Base-by-base conservation (phyloP, 2,888 invertebrate genomes). In the Hypolimnas misippus region DNA sequence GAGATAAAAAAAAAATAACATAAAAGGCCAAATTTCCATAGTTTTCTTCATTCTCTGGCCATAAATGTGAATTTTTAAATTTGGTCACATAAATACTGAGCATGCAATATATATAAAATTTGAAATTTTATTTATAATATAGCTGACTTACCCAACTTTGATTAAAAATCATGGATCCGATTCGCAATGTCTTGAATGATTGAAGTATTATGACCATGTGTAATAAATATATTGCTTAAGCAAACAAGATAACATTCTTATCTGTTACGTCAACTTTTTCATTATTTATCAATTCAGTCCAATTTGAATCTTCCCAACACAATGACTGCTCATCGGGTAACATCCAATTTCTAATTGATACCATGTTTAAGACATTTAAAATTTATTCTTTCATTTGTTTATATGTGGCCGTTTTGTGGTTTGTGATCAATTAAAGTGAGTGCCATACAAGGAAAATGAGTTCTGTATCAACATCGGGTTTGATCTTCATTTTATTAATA, bases 271-370 rank as follows among this genome's bases (percentile, higher is more conserved):
- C 81, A 83, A 79, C 69, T 68, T 63, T 67, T 71, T 71, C 76
- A 76, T 78, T 83, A 77, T 74, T 76, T 72, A 77, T 79, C 81
- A 82, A 81, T 79, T 87, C 80, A 92, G 89, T 91, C 76, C 75
- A 77, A 78, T 82, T 83, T 73, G 73, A 81, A 81, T 80, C 82
- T 81, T 79, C 77, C 74, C 77, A 73, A 77, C 84, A 89, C 82
- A 81, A 92, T 91, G 91, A 78, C 84, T 77, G 74, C 77, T 69
- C 86, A 84, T 74, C 84, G 91, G 91, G 91, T 92, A 91, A 89
- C 46, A 66, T 68, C 38, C 31, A 65, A 66, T 68, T 67, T 61
- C 60, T 68, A 70, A 67, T 61, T 62, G 53, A 68, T 17, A 42
- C 17, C 52, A 49, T 56, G 62, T 59, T 53, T 57, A 53, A 55